A percentile compares a stretch with the other conserved stretches of the same genome.
Evolutionary conservation across 2,888 invertebrate genomes (phyloP).

Genomic region (Hypercompe scribonia): DNA sequence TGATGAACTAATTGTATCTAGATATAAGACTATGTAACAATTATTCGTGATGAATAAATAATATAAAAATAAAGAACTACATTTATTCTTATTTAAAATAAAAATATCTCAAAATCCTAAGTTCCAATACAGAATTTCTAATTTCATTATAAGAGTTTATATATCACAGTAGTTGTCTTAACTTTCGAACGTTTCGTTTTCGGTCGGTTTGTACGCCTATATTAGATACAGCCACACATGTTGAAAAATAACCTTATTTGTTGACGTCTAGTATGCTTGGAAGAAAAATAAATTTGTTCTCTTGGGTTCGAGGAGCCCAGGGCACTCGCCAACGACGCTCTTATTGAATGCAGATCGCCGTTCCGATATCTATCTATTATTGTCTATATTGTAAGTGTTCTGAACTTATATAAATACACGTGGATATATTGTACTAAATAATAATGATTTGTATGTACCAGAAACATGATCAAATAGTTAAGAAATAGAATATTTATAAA

Average conservation of each 20-base stretch:
- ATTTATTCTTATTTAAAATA: neutral
- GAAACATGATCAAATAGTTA: neutral
- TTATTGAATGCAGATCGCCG: conserved; percentile 73
- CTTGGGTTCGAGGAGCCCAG: conserved; percentile 72
- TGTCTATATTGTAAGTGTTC: conserved; percentile 45
- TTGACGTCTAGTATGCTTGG: conserved; percentile 81
- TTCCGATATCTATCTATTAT: conserved; percentile 59
- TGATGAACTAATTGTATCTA: neutral
- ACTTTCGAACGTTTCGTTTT: neutral
- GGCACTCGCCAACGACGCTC: conserved; percentile 69
- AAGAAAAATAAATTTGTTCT: conserved; percentile 82
- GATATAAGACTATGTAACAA: neutral
- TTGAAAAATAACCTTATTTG: conserved; percentile 84
- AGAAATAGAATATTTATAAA: neutral
- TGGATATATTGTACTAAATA: neutral
- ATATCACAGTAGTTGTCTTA: conserved; percentile 12
- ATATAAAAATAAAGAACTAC: too few relatives aligned
- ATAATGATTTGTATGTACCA: neutral
- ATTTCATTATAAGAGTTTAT: neutral
- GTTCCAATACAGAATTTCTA: neutral
- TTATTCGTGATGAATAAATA: too few relatives aligned
- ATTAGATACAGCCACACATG: conserved; percentile 68
- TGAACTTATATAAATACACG: neutral
- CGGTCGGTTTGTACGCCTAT: neutral
- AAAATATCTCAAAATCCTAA: neutral